Percentiles rank a stretch among this genome's conserved stretches.
Evolutionary conservation across 1,140 invertebrate species (phyloP).

Genomic region (Brachionus asplanchnoidis): DNA sequence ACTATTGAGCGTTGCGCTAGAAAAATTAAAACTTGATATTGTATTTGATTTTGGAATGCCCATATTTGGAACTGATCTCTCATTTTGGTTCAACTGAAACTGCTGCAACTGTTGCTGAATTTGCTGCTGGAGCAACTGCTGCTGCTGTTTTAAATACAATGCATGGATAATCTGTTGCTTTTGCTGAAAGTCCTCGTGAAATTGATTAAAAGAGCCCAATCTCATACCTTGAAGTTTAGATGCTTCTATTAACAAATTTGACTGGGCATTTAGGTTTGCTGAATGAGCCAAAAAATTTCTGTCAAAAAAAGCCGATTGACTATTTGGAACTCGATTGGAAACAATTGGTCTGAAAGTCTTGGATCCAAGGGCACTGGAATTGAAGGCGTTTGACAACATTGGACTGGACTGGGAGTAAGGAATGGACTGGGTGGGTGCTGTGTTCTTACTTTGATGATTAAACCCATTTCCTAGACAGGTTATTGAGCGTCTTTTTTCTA

Average conservation of each 20-base stretch:
- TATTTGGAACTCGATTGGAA: neutral
- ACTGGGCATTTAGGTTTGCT: neutral
- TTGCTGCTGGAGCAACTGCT: conserved; percentile 15
- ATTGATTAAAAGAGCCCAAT: neutral
- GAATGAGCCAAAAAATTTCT: neutral
- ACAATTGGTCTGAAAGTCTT: neutral
- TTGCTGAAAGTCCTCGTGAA: conserved; percentile 1
- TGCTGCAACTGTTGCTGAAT: neutral
- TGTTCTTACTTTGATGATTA: neutral
- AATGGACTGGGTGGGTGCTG: neutral
- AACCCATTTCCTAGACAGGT: neutral
- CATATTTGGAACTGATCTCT: neutral
- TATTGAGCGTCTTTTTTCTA: conserved; percentile 5
- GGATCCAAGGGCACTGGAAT: neutral
- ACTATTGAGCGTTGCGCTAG: neutral
- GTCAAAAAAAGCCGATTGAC: conserved; percentile 21
- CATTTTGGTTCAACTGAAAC: neutral
- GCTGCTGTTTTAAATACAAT: conserved; percentile 12
- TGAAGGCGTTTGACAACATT: neutral
- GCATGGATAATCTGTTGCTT: conserved; percentile 3
- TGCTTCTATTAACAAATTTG: conserved; percentile 8
- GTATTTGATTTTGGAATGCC: conserved; percentile 13
- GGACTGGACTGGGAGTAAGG: neutral
- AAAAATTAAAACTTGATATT: conserved; percentile 5
- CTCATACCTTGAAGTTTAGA: neutral